Percentiles rank a stretch among this genome's conserved stretches.
Conservation (phyloP, 2,888 invertebrate species). For the Drosophila setosimentum region DNA sequence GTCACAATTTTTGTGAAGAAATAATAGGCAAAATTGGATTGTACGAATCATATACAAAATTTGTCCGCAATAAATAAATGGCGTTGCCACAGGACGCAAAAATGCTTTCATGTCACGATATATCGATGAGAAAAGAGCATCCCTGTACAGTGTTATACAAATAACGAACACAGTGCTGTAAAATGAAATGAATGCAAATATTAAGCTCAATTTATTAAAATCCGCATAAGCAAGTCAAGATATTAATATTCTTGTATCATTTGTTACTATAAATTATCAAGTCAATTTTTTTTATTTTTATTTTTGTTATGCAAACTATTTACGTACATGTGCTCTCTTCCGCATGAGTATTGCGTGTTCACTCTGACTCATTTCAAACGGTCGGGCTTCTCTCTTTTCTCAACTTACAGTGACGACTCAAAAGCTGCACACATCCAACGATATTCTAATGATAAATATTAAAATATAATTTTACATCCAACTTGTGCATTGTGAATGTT, state of each 20-base stretch:
- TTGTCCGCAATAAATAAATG: slow-evolving; percentile 24
- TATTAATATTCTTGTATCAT: neutral
- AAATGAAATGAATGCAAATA: slow-evolving; percentile 13
- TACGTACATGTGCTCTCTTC: slow-evolving; percentile 24
- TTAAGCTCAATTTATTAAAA: slow-evolving; percentile 7
- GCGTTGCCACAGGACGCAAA: slow-evolving; percentile 20
- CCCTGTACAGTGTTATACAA: slow-evolving; percentile 3
- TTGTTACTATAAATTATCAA: neutral
- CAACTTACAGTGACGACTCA: slow-evolving; percentile 32
- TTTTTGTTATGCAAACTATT: slow-evolving; percentile 4
- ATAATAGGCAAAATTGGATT: slow-evolving; percentile 15
- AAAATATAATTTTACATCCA: neutral
- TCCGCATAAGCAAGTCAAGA: neutral
- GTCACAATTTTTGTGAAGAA: slow-evolving; percentile 1
- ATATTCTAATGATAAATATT: neutral
- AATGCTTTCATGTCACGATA: neutral
- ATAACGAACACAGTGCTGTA: slow-evolving; percentile 1
- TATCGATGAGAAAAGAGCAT: slow-evolving; percentile 14
- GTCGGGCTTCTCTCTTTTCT: slow-evolving; percentile 26
- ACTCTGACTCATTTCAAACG: slow-evolving; percentile 30
- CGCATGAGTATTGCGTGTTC: slow-evolving; percentile 38
- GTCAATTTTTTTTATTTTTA: neutral
- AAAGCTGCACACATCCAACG: slow-evolving; percentile 5
- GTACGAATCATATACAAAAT: slow-evolving; percentile 37
- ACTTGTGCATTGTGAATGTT: neutral